Percentiles rank a stretch among this genome's conserved stretches.
These are phyloP conservation scores for Coremacera marginata DNA, from an alignment of 2,888 invertebrate genomes.

Conservation along the genomic window DNA sequence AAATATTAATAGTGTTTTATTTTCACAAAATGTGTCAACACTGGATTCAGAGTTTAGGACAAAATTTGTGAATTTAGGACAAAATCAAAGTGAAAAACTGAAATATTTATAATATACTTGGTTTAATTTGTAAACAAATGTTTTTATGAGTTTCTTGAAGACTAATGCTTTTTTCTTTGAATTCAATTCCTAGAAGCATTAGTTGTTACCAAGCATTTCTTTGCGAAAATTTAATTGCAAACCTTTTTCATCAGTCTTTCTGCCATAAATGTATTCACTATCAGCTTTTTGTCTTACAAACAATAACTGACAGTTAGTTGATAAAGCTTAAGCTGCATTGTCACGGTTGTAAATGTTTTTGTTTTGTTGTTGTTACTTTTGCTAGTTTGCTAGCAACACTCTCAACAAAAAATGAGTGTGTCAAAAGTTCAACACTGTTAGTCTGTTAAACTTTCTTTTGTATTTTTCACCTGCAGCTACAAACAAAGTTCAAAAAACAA, in stretches of 20 bases:
- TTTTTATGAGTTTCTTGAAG: too few species aligned
- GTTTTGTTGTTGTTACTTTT: not conserved
- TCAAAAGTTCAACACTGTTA: constrained; percentile 11
- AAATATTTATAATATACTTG: too few species aligned
- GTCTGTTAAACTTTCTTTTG: not conserved
- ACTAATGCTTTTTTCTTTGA: too few species aligned
- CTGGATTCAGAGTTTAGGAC: too few species aligned
- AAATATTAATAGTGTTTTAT: too few species aligned
- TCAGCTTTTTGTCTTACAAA: not conserved
- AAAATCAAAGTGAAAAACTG: too few species aligned
- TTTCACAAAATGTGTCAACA: too few species aligned
- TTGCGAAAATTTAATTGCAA: too few species aligned
- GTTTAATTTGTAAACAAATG: too few species aligned
- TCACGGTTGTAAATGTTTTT: not conserved
- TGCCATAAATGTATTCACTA: not conserved
- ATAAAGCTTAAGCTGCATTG: not conserved
- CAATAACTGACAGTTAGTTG: not conserved
- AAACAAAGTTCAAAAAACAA: not conserved
- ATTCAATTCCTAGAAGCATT: too few species aligned
- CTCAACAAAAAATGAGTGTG: not conserved
- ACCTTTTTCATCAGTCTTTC: not conserved
- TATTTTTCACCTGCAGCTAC: not conserved
- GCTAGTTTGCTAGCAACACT: not conserved
- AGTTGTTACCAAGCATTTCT: too few species aligned
- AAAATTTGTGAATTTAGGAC: too few species aligned